A percentile compares a stretch with the other conserved stretches of the same genome.
phyloP scores from a whole-genome alignment of 1,140 invertebrate genomes.

The Drosophila ironensis region DNA sequence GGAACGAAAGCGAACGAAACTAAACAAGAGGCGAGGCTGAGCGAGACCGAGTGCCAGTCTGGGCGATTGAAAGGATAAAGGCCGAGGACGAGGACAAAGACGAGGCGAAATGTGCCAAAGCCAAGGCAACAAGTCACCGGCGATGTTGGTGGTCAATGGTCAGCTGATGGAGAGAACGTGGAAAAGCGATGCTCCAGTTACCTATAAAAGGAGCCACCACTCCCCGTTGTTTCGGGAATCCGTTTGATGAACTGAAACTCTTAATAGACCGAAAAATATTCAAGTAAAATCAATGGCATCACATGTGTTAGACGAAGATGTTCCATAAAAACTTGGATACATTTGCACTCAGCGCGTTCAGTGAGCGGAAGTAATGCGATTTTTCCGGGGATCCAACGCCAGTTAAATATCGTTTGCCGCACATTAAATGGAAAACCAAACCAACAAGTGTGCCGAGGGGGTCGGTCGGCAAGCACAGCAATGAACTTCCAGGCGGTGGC shows the following conservation, averaged over 20 bases:
- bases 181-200: conserved; percentile 25
- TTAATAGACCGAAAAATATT: too few relatives aligned
- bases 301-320: background rate
- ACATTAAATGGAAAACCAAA: too few relatives aligned
- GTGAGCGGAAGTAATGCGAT: conserved; percentile 20
- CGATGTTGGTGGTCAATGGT: conserved; percentile 9
- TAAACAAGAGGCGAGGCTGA: background rate
- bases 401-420: conserved; percentile 32
- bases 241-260: too few relatives aligned
- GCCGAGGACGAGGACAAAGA: background rate
- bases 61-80: background rate
- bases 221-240: background rate
- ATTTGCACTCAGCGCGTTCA: too few relatives aligned
- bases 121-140: conserved; percentile 28
- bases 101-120: conserved; percentile 22
- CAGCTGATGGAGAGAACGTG: conserved; percentile 5
- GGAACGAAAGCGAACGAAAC: conserved; percentile 24
- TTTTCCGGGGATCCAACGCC: background rate
- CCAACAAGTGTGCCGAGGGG: background rate
- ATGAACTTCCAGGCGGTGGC: conserved; percentile 34
- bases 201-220: conserved; percentile 1
- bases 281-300: too few relatives aligned
- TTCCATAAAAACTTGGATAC: too few relatives aligned
- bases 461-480: background rate
- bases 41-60: background rate